These are phyloP conservation scores for Synergus itoensis DNA, from an alignment of 2,888 invertebrate genomes.

Conservation along the genomic window DNA sequence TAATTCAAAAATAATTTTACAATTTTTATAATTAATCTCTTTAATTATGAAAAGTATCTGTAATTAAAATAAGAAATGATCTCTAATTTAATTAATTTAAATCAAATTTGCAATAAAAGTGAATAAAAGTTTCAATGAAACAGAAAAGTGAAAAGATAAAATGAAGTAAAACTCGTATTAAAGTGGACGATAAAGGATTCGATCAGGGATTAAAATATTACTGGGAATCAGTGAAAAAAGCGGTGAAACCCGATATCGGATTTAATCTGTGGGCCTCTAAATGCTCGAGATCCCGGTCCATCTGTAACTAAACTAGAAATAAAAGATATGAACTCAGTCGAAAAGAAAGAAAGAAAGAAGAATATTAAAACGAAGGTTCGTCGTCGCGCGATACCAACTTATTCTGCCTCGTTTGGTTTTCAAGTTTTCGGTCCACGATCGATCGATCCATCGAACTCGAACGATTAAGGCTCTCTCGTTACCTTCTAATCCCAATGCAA, in stretches of 20 bases:
- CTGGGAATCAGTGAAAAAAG: constrained; percentile 69
- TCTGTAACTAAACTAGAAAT: constrained; percentile 59
- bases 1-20: no score
- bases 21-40: not conserved
- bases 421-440: constrained; percentile 58
- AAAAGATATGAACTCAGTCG: constrained; percentile 49
- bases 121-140: not conserved
- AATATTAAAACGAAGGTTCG: constrained; percentile 52
- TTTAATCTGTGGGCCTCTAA: constrained; percentile 67
- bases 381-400: constrained; percentile 54
- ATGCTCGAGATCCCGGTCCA: constrained; percentile 61
- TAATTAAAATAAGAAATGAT: constrained; percentile 16
- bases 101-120: not conserved
- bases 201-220: constrained; percentile 74
- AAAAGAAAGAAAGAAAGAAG: constrained; percentile 52
- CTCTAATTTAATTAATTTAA: not conserved
- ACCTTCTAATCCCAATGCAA: constrained; percentile 42
- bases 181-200: constrained; percentile 66
- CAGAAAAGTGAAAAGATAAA: constrained; percentile 40
- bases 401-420: constrained; percentile 68
- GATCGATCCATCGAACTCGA: constrained; percentile 57
- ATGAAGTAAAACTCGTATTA: constrained; percentile 40
- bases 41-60: constrained; percentile 45
- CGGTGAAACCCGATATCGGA: constrained; percentile 73
- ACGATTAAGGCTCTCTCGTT: constrained; percentile 63